Conservation (phyloP, 2,797 vertebrate species). For the Kryptopterus vitreolus region DNA sequence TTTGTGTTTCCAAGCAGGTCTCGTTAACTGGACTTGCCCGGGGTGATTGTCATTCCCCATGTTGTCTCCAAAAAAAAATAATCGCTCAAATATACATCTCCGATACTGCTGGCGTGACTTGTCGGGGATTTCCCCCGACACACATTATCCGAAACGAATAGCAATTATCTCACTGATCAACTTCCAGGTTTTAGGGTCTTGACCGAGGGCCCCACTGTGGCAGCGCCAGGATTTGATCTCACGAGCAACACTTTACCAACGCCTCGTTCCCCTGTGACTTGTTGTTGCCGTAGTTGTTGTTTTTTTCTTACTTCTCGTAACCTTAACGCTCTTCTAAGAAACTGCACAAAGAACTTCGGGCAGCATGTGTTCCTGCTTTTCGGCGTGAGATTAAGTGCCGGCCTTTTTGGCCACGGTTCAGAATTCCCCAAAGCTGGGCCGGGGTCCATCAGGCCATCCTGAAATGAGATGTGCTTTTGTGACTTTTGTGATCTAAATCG, state of each 20-base stretch:
- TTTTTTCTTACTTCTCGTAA: slow-evolving; percentile 14
- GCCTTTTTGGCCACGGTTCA: slow-evolving; percentile 1
- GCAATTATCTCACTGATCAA: no score
- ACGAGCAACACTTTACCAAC: no score
- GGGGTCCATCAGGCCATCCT: background rate
- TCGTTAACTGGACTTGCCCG: slow-evolving; percentile 38
- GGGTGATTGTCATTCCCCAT: background rate
- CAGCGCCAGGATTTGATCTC: no score
- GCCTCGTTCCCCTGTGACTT: no score
- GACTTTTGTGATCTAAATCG: slow-evolving; percentile 17
- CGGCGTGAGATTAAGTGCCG: slow-evolving; percentile 10
- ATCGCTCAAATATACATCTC: background rate
- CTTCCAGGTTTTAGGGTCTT: no score
- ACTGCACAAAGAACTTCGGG: slow-evolving; percentile 8
- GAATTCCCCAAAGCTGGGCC: slow-evolving; percentile 14
- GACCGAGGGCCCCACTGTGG: no score
- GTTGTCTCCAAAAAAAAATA: no score
- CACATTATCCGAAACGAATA: no score
- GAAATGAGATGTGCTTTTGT: slow-evolving; percentile 24
- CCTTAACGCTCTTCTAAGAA: slow-evolving; percentile 8
- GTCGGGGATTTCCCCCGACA: no score
- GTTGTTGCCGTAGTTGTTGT: background rate
- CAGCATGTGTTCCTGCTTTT: slow-evolving; percentile 24
- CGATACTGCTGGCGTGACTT: no score
- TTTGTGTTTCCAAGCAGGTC: slow-evolving; percentile 55